A percentile compares a stretch with the other conserved stretches of the same genome.
Evolutionary conservation across 92 coral and sea anemone species (phyloP).

Genomic region (Micromussa lordhowensis): DNA sequence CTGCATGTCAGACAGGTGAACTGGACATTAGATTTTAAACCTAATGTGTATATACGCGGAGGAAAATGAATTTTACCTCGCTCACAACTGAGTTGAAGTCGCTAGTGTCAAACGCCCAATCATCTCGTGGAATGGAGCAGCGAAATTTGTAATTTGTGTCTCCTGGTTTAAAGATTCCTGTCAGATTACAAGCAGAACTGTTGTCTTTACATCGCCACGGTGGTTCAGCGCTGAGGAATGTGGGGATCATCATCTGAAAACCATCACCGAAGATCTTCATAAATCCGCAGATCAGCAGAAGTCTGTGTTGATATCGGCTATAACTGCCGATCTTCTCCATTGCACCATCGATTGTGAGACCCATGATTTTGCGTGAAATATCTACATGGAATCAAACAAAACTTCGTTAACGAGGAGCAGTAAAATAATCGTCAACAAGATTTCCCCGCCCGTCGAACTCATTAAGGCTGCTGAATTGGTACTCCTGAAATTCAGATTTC

Average conservation of each 20-base stretch:
- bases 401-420: not conserved
- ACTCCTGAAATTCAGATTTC: not conserved
- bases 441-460: too few species aligned
- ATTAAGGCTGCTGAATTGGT: not conserved
- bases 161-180: constrained; percentile 67
- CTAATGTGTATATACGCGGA: not conserved
- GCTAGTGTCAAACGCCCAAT: constrained; percentile 74
- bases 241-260: constrained; percentile 69
- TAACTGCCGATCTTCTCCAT: constrained; percentile 78
- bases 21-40: not conserved
- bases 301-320: constrained; percentile 65
- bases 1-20: not conserved
- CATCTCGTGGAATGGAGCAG: constrained; percentile 68
- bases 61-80: constrained; percentile 45
- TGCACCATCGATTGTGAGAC: constrained; percentile 71
- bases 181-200: constrained; percentile 71
- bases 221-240: constrained; percentile 80
- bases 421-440: too few species aligned
- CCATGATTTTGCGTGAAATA: constrained; percentile 13
- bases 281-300: constrained; percentile 65
- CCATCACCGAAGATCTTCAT: constrained; percentile 66
- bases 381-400: not conserved
- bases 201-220: constrained; percentile 76
- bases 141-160: constrained; percentile 60
- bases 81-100: constrained; percentile 75